Percentiles rank a stretch among this genome's conserved stretches.
phyloP scores from a whole-genome alignment of 2,113 vertebrate genomes.

The Microcebus tavaratra region DNA sequence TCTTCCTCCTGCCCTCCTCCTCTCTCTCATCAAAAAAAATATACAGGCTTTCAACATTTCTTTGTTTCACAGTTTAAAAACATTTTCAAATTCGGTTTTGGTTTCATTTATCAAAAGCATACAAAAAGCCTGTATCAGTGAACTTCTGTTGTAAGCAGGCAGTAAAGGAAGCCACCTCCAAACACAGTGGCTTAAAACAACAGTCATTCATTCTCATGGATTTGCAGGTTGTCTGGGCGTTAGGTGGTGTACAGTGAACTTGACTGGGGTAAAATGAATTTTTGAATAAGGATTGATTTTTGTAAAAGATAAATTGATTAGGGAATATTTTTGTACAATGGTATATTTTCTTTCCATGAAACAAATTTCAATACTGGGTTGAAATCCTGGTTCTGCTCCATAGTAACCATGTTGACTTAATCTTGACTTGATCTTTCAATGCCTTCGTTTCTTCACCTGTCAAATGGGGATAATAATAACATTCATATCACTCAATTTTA shows the following conservation, averaged over 20 bases:
- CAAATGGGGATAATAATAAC: slow-evolving; percentile 12
- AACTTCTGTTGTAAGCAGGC: background rate
- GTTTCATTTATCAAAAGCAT: slow-evolving; percentile 12
- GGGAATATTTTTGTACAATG: background rate
- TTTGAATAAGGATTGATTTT: background rate
- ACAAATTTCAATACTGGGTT: background rate
- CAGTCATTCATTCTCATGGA: background rate
- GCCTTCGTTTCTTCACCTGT: slow-evolving; percentile 30
- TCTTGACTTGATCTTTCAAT: slow-evolving; percentile 22
- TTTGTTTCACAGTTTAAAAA: slow-evolving; percentile 26
- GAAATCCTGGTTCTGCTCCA: slow-evolving; percentile 4
- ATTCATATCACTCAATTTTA: background rate
- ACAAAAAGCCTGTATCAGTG: background rate
- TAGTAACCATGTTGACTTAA: background rate
- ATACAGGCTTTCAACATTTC: background rate
- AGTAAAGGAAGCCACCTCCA: background rate
- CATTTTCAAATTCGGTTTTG: slow-evolving; percentile 48
- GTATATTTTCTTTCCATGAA: background rate
- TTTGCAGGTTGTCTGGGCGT: background rate
- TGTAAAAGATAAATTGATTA: background rate
- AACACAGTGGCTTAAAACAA: background rate
- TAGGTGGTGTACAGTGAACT: background rate
- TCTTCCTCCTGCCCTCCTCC: background rate
- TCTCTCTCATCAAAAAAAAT: background rate
- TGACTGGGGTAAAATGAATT: background rate